Evolutionary conservation across 2,888 invertebrate species (phyloP).

Genomic region (Pristionchus arcanus): DNA sequence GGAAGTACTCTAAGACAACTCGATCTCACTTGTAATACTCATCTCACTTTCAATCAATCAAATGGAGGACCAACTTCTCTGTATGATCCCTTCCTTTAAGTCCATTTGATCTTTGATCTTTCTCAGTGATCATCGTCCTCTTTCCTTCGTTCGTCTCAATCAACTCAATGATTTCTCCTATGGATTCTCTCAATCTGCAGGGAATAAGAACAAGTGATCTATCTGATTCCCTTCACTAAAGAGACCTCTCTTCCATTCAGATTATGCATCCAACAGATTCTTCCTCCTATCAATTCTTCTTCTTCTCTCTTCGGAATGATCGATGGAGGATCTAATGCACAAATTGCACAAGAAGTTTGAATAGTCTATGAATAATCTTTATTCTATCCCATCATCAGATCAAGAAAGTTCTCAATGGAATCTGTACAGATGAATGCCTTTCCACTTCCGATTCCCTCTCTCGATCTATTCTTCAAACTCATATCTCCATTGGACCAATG

Average conservation of each 20-base stretch:
- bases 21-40: slow-evolving; percentile 54
- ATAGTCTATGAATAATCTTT: not conserved
- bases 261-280: slow-evolving; percentile 53
- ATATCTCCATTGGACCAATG: slow-evolving; percentile 78
- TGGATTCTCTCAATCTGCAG: slow-evolving; percentile 81
- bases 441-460: slow-evolving; percentile 10
- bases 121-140: slow-evolving; percentile 45
- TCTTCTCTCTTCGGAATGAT: slow-evolving; percentile 54
- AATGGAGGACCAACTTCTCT: not conserved
- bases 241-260: not conserved
- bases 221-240: not conserved
- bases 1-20: slow-evolving; percentile 33
- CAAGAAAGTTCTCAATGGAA: not conserved
- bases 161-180: slow-evolving; percentile 57
- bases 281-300: slow-evolving; percentile 2
- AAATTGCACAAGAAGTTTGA: slow-evolving; percentile 8
- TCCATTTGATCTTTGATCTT: slow-evolving; percentile 29
- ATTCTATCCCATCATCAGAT: not conserved
- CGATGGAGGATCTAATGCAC: slow-evolving; percentile 54
- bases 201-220: slow-evolving; percentile 81
- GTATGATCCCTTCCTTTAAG: not conserved
- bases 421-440: not conserved
- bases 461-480: slow-evolving; percentile 79
- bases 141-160: slow-evolving; percentile 46
- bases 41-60: slow-evolving; percentile 40